These are phyloP conservation scores for Sebastes matsubarae DNA, from an alignment of 2,797 vertebrate species.

Conservation along the genomic window DNA sequence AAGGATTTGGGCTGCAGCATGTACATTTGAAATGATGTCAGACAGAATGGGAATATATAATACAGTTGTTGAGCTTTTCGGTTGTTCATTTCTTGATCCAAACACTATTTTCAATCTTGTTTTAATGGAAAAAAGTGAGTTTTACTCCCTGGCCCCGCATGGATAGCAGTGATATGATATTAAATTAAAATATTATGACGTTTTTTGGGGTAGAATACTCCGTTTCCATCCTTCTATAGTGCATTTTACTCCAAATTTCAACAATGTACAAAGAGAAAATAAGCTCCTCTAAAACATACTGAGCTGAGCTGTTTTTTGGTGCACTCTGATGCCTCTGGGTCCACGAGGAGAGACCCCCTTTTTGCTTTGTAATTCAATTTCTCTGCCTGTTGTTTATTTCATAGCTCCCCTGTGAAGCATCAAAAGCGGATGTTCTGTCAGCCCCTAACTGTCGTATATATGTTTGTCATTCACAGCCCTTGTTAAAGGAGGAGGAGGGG, in stretches of 20 bases:
- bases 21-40: slow-evolving; percentile 44
- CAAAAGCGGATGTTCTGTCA: slow-evolving; percentile 91
- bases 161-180: not conserved
- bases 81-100: not conserved
- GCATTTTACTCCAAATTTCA: not conserved
- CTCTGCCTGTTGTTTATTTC: slow-evolving; percentile 90
- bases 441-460: slow-evolving; percentile 89
- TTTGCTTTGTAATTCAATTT: slow-evolving; percentile 89
- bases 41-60: slow-evolving; percentile 24
- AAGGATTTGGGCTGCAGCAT: slow-evolving; percentile 62
- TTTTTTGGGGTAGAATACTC: not conserved
- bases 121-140: slow-evolving; percentile 16
- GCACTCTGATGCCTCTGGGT: slow-evolving; percentile 46
- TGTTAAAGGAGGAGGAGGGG: slow-evolving; percentile 84
- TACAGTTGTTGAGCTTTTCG: slow-evolving; percentile 14
- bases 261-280: slow-evolving; percentile 22
- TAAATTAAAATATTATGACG: not conserved
- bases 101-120: slow-evolving; percentile 7
- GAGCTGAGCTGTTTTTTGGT: slow-evolving; percentile 20
- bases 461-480: slow-evolving; percentile 94
- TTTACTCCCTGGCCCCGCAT: not conserved
- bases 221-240: not conserved
- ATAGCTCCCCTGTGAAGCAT: slow-evolving; percentile 90
- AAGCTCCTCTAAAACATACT: slow-evolving; percentile 18
- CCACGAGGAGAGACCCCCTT: slow-evolving; percentile 56